Evolutionary conservation across 2,888 invertebrate genomes (phyloP).

Genomic region (Microplitis deprimator): DNA sequence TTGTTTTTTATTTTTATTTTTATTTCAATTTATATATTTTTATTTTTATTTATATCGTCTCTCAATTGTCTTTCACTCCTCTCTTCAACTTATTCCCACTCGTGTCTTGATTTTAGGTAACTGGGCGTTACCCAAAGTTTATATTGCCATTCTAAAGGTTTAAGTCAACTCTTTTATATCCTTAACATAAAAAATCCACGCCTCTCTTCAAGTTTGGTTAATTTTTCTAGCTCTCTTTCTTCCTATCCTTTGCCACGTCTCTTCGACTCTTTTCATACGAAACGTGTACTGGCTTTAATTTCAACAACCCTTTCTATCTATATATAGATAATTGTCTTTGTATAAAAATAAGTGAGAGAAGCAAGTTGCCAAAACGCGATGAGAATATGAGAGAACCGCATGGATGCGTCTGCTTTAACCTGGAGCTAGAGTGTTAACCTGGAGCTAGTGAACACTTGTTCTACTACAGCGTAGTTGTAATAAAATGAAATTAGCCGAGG

Average conservation of each 20-base stretch:
- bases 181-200: constrained; percentile 10
- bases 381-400: constrained; percentile 27
- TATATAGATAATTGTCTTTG: constrained; percentile 6
- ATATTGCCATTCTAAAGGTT: constrained; percentile 14
- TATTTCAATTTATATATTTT: neutral
- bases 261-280: constrained; percentile 6
- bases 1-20: neutral
- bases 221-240: constrained; percentile 24
- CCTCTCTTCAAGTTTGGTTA: constrained; percentile 31
- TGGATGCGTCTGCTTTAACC: constrained; percentile 2
- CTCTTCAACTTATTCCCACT: neutral
- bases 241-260: neutral
- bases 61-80: constrained; percentile 1
- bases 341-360: constrained; percentile 7
- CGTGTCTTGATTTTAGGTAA: neutral
- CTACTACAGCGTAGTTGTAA: constrained; percentile 51
- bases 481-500: constrained; percentile 60
- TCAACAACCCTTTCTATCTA: constrained; percentile 6
- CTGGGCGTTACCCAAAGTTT: constrained; percentile 22
- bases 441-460: constrained; percentile 12
- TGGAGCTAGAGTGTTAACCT: neutral
- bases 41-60: neutral
- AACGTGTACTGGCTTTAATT: constrained; percentile 14
- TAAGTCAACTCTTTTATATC: constrained; percentile 2
- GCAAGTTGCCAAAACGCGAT: constrained; percentile 1